Evolutionary conservation across 2,797 vertebrate genomes (phyloP).

Genomic region (Pseudotriccus pelzelni): DNA sequence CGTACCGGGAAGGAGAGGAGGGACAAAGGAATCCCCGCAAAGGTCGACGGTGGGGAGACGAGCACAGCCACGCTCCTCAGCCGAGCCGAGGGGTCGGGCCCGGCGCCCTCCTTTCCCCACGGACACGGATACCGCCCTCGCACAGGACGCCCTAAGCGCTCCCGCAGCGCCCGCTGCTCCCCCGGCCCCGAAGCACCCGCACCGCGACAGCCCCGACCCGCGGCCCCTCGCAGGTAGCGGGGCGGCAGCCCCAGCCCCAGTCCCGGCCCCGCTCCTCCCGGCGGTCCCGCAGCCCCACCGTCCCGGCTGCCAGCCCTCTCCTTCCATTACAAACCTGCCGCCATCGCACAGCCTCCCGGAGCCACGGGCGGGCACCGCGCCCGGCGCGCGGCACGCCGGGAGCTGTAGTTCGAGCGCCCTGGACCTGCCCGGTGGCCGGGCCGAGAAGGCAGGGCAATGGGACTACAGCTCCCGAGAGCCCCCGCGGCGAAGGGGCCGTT

Average conservation of each 20-base stretch:
- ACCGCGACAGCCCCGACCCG: neutral
- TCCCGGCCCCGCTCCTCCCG: accelerated
- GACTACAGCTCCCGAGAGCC: conserved; percentile 60
- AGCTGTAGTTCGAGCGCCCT: conserved; percentile 16
- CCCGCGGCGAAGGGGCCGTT: neutral
- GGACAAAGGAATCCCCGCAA: neutral
- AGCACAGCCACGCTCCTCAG: neutral
- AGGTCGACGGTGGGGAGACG: neutral
- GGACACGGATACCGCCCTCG: neutral
- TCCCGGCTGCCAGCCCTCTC: accelerated
- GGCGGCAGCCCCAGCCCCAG: too few relatives aligned
- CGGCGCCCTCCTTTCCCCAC: neutral
- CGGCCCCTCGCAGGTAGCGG: accelerated
- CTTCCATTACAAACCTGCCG: conserved; percentile 47
- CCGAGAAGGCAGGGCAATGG: accelerated
- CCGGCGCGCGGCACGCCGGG: neutral
- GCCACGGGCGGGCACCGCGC: neutral
- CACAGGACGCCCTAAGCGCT: too few relatives aligned
- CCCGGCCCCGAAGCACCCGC: accelerated
- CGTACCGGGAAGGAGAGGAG: neutral
- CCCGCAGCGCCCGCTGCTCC: neutral
- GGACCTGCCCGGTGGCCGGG: accelerated
- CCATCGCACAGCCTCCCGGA: conserved; percentile 3
- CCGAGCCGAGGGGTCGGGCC: neutral
- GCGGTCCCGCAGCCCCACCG: accelerated